Base-by-base conservation (phyloP, 2,797 vertebrate species). In the Helostoma temminkii region DNA sequence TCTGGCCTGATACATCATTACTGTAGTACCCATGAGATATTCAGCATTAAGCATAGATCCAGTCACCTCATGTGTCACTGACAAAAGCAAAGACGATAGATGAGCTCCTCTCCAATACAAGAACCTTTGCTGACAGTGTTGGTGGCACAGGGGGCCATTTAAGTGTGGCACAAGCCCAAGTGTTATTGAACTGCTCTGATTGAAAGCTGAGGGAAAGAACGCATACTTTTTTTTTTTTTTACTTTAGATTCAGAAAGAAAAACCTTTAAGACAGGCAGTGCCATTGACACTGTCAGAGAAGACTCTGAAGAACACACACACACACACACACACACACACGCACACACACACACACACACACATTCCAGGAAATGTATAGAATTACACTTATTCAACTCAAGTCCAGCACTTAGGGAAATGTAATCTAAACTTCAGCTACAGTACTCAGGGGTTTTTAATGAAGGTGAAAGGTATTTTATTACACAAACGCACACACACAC, bases 191-290 rank as follows among this genome's bases (percentile, higher is more conserved):
- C 75, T 34, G 25, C 30, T 55, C 81, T 74, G 89, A 92, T 88
- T 83, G 71, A 80, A 83, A 54, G 65, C 54, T 56, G 11, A 0
- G 41, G 71, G 81, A 71, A 58, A 45, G 12, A 46, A 28, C 71
- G 89, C 76, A 70, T 89, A 82, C 80, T 82, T 89, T 85, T 89
- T 81, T 81, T 56, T 89, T 85, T 89, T 82, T 81, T 56, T 81
- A 41, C 46, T 37, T 65, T 58, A 25, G 50, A 64, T 34, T 36
- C 48, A 75, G 41, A 63, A 66, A 67, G 64, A 49, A 54, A 66
- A 67, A 36, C 24, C 18, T 76, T 67, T 32, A 74, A 78, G 56
- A 68, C 74, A 47, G 80, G 79, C 74, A 65, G 28, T 77, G 64
- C 24, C 16, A 84, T 79, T 65, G 72, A 74, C 71, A 46, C 65